Base-by-base conservation (phyloP, 2,113 vertebrate genomes). In the Otis tarda region DNA sequence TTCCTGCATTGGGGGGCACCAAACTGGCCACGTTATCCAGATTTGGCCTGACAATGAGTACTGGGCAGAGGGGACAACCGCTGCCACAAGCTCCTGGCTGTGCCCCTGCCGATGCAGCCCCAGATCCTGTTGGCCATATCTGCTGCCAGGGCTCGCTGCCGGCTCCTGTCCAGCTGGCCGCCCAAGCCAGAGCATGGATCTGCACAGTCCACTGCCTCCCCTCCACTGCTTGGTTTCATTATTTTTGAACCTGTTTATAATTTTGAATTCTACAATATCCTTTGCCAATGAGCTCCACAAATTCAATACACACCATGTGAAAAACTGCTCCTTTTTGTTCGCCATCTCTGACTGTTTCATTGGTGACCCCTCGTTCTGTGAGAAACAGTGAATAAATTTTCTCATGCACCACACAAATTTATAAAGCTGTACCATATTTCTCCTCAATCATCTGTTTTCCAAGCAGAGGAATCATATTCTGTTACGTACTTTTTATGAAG, bases 321-420 rank as follows among this genome's bases (percentile, higher is more conserved):
- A 76, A 73, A 86, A 76, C 17, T 14, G 11, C 12, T 90, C 45
- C 12, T 73, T 79, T 79, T 52, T 73, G 45, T 88, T 65, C 35
- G 18, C 41, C 50, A 5, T 37, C 67, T 86, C 90, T 71, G 53
- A 60, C 2, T 4, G 41, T 73, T 93, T 92, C 75, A n/a, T 63
- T 76, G 39, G 59, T 88, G 83, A 90, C 59, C 71, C 33, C 76
- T 33, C 39, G 53, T 49, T 78, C 89, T 75, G 19, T n/a, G 65
- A 94, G 57, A 82, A 82, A 35, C 33, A 67, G 43, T 14, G 65
- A 91, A 91, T 79, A 82, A 9, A 50, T 96, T 89, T 93, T 69
- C 65, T 45, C 61, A 16, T 57, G 65, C 69, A 68, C 69, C 69
- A 82, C 33, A 92, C 33, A 20, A 9, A 89, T 93, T 89, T 84